Base-by-base conservation (phyloP, 2,113 vertebrate genomes). In the Phocoena phocoena region DNA sequence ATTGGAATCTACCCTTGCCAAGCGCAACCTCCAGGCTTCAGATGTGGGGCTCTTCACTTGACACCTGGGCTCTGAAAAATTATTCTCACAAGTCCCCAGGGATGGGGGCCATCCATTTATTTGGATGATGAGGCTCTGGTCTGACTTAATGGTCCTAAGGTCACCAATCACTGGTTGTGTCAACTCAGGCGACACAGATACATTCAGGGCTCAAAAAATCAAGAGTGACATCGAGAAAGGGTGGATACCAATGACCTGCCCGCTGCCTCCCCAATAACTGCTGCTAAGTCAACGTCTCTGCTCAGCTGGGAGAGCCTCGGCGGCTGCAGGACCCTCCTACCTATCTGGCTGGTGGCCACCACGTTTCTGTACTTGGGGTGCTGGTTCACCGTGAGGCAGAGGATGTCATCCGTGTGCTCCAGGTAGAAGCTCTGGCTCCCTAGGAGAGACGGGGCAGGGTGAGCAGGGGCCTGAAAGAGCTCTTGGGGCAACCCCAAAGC, bases 401-500 rank as follows among this genome's bases (percentile, higher is more conserved):
- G 99, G 98, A 99, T 99, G 98, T 99, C 99, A 8, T 99, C 99
- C 0, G 99, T 99, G 98, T 99, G 99, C 93, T 99, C 99, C 98
- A 99, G 98, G 98, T 99, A 99, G 99, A 99, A 99, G 91, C 99
- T 99, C 98, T 99, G 99, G 60, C 99, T 99, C 81, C 99, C 99
- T 99, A 98, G 96, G 26, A 70, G 70, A 90, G 73, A 84, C 0
- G 20, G 0, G 18, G 82, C 71, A 58, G 18, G 8, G 79, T 82
- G 85, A 88, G 36, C 0, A 17, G 31, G 14, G 44, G 33, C 50
- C 0, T 12, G 2, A 4, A 36, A 53, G 23, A n/a, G 47, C 50
- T 25, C 33, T 53, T 18, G 5, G 36, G 62, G 5, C 2, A 68
- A 68, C 6, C 28, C 9, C 17, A 67, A 31, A 63, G 60, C 71